phyloP scores from a whole-genome alignment of 2,888 invertebrate genomes.

The Idaea biselata region DNA sequence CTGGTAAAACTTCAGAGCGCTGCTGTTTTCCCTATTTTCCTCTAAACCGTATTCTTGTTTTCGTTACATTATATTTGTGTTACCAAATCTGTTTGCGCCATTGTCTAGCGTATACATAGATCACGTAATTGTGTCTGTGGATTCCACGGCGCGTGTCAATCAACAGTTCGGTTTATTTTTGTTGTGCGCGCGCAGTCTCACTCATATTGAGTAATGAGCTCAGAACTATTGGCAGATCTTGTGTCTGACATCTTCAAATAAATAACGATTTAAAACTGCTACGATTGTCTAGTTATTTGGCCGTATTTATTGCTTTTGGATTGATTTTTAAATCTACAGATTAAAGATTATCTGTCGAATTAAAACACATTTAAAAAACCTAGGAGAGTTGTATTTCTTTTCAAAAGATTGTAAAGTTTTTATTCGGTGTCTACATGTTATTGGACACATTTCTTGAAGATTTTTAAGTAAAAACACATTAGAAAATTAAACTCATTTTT shows the following conservation, averaged over 20 bases:
- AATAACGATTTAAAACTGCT: background rate
- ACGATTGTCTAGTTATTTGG: background rate
- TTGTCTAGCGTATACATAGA: background rate
- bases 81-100: background rate
- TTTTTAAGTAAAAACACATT: no score
- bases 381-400: no score
- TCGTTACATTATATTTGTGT: background rate
- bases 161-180: conserved; percentile 46
- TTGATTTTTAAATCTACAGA: background rate
- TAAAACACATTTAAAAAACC: no score
- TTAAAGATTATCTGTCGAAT: no score
- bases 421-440: no score
- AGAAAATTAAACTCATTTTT: no score
- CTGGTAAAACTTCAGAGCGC: no score
- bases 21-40: no score
- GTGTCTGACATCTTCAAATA: background rate
- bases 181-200: background rate
- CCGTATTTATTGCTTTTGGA: background rate
- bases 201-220: conserved; percentile 1
- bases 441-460: no score
- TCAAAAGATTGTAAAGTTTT: no score
- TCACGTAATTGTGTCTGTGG: background rate
- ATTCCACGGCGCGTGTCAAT: conserved; percentile 29
- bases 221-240: background rate
- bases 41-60: background rate